Evolutionary conservation across 2,888 invertebrate species (phyloP).

Genomic region (Chymomyza caudatula): DNA sequence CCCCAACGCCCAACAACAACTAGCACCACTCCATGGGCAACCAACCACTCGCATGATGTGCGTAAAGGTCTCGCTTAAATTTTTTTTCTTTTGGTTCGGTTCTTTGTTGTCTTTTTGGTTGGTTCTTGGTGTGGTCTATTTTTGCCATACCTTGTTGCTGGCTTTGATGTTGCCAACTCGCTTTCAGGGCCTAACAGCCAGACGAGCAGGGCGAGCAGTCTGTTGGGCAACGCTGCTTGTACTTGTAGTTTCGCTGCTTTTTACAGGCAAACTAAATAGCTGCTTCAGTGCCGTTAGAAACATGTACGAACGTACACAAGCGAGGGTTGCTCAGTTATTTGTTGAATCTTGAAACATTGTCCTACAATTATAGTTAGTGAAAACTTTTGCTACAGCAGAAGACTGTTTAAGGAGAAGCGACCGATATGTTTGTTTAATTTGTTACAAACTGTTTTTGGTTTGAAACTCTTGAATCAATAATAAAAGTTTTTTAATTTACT

Average conservation of each 20-base stretch:
- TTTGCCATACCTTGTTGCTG: neutral
- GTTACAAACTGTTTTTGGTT: no score
- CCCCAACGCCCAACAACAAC: neutral
- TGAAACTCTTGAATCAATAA: no score
- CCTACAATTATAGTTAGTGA: no score
- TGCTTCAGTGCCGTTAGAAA: neutral
- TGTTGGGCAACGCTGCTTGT: neutral
- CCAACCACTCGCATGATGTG: neutral
- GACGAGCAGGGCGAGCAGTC: neutral
- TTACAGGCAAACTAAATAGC: neutral
- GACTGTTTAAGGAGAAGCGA: no score
- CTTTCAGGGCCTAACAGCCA: neutral
- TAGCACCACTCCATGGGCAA: neutral
- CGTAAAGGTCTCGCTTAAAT: neutral
- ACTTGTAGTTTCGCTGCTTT: neutral
- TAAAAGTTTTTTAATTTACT: no score
- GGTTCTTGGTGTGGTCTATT: neutral
- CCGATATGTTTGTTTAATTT: no score
- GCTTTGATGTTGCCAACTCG: neutral
- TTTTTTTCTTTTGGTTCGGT: neutral
- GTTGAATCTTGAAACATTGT: no score
- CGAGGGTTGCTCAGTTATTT: neutral
- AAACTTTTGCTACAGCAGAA: no score
- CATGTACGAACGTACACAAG: neutral
- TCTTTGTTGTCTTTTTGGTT: neutral